These are phyloP conservation scores for Mola mola DNA, from an alignment of 2,113 vertebrate species.

Conservation along the genomic window DNA sequence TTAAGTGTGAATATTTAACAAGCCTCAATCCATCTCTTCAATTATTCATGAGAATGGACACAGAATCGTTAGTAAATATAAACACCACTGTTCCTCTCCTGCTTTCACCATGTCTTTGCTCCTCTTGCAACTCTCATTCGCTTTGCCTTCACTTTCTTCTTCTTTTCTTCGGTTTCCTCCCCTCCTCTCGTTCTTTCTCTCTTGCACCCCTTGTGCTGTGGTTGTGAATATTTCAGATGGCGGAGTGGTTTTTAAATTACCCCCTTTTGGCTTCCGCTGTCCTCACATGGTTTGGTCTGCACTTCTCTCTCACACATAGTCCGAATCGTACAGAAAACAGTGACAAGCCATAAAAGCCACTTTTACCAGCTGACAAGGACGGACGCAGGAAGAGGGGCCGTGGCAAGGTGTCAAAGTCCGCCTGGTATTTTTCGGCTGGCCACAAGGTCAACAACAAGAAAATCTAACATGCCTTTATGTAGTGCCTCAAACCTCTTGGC, in stretches of 20 bases:
- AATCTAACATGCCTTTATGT: not conserved
- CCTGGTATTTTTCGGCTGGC: slow-evolving; percentile 38
- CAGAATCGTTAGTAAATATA: slow-evolving; percentile 76
- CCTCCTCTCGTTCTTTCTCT: slow-evolving; percentile 37
- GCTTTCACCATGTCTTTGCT: slow-evolving; percentile 24
- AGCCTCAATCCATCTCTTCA: slow-evolving; percentile 61
- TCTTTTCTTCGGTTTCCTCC: slow-evolving; percentile 11
- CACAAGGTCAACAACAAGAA: slow-evolving; percentile 28
- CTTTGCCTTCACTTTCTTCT: slow-evolving; percentile 31
- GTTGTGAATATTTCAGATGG: slow-evolving; percentile 81
- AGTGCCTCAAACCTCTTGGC: too few relatives aligned
- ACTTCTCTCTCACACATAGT: slow-evolving; percentile 72
- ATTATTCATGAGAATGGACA: slow-evolving; percentile 78
- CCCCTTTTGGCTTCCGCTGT: slow-evolving; percentile 77
- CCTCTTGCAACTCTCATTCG: slow-evolving; percentile 41
- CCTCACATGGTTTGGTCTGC: slow-evolving; percentile 77
- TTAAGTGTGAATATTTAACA: slow-evolving; percentile 80
- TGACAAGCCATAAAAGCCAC: slow-evolving; percentile 79
- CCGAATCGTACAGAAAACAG: slow-evolving; percentile 78
- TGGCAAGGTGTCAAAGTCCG: slow-evolving; percentile 30
- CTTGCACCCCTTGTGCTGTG: slow-evolving; percentile 46
- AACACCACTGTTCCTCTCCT: slow-evolving; percentile 59
- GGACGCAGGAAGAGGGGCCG: slow-evolving; percentile 60
- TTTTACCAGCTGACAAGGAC: slow-evolving; percentile 78
- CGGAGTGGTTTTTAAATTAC: slow-evolving; percentile 81